Evolutionary conservation across 1,140 invertebrate genomes (phyloP).

Genomic region (Ceratina calcarata): DNA sequence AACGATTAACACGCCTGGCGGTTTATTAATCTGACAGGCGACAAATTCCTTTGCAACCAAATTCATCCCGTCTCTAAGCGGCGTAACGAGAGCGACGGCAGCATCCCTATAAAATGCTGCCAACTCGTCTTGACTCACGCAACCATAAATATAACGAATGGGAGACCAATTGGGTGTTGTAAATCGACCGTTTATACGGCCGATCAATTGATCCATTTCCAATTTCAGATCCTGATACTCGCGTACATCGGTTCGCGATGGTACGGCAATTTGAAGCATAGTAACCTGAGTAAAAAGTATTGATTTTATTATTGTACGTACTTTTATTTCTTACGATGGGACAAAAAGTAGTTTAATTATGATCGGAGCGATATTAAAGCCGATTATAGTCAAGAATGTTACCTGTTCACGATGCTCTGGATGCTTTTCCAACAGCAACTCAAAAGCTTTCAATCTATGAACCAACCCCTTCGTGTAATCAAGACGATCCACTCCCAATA

Average conservation of each 20-base stretch:
- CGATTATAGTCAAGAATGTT: background rate
- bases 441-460: slow-evolving; percentile 91
- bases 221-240: slow-evolving; percentile 95
- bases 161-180: slow-evolving; percentile 95
- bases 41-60: slow-evolving; percentile 96
- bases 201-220: slow-evolving; percentile 94
- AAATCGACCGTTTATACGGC: slow-evolving; percentile 92
- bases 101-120: slow-evolving; percentile 93
- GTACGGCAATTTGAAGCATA: slow-evolving; percentile 92
- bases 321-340: no score
- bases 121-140: slow-evolving; percentile 91
- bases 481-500: slow-evolving; percentile 92
- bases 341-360: no score
- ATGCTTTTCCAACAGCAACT: slow-evolving; percentile 90
- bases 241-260: slow-evolving; percentile 93
- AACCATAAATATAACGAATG: slow-evolving; percentile 94
- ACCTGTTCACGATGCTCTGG: slow-evolving; percentile 93
- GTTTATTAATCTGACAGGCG: slow-evolving; percentile 93
- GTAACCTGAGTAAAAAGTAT: slow-evolving; percentile 78
- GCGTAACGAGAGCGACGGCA: slow-evolving; percentile 92
- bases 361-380: no score
- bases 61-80: slow-evolving; percentile 95
- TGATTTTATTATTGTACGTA: background rate
- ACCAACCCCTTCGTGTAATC: slow-evolving; percentile 96
- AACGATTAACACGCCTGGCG: slow-evolving; percentile 93